These are phyloP conservation scores for Conomelus anceps DNA, from an alignment of 2,888 invertebrate species.

Conservation along the genomic window DNA sequence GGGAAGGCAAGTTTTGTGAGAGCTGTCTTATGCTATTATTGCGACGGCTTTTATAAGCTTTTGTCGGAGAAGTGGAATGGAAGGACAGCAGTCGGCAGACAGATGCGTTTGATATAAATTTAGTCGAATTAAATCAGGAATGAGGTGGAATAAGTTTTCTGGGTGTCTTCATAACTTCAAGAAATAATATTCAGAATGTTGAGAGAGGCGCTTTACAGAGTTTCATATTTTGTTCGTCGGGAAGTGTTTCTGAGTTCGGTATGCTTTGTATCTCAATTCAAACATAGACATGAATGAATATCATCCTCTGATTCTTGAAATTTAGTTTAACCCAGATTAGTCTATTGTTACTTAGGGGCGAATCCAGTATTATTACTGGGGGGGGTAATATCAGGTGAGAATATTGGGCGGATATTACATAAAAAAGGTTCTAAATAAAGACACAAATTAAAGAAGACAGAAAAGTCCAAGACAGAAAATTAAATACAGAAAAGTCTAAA, in stretches of 20 bases:
- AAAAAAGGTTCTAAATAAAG: no score
- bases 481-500: no score
- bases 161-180: neutral
- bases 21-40: neutral
- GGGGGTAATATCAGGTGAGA: no score
- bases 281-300: neutral
- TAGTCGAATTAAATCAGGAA: neutral
- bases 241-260: neutral
- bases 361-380: no score
- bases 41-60: neutral
- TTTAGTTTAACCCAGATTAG: neutral
- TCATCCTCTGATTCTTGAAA: neutral
- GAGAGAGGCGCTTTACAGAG: neutral
- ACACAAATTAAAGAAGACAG: no score
- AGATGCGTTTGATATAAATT: neutral
- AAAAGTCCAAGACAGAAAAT: no score
- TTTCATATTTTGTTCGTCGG: neutral
- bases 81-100: neutral
- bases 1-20: neutral
- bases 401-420: no score
- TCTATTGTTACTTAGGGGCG: no score
- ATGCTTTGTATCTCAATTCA: neutral
- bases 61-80: neutral
- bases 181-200: no score
- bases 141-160: neutral